These are phyloP conservation scores for Taurulus bubalis DNA, from an alignment of 2,113 vertebrate species.

Conservation along the genomic window DNA sequence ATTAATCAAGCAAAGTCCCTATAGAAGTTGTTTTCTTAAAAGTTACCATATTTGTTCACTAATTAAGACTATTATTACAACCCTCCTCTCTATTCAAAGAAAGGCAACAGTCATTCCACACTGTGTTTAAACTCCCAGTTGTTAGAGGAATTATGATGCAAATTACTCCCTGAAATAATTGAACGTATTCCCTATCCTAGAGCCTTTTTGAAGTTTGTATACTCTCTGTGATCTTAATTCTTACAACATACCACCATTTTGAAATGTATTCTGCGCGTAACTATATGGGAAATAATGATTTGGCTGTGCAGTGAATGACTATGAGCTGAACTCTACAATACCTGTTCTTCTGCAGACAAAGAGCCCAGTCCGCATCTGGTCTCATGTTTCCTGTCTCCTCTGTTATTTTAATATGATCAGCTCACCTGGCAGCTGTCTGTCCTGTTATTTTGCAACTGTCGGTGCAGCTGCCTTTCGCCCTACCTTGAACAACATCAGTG, in stretches of 20 bases:
- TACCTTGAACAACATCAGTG: slow-evolving; percentile 6
- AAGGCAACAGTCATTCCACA: slow-evolving; percentile 25
- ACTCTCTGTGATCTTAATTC: slow-evolving; percentile 47
- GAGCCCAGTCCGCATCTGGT: slow-evolving; percentile 59
- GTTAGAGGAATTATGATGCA: slow-evolving; percentile 49
- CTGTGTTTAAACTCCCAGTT: slow-evolving; percentile 42
- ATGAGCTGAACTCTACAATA: slow-evolving; percentile 47
- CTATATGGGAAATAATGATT: slow-evolving; percentile 32
- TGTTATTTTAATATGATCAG: slow-evolving; percentile 70
- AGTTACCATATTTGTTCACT: slow-evolving; percentile 26
- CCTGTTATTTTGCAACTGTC: slow-evolving; percentile 46
- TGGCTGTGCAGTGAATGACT: slow-evolving; percentile 39
- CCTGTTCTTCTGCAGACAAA: slow-evolving; percentile 65
- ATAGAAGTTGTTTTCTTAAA: slow-evolving; percentile 19
- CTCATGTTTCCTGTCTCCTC: slow-evolving; percentile 68
- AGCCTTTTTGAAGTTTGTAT: slow-evolving; percentile 50
- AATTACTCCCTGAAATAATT: slow-evolving; percentile 58
- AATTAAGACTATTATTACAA: slow-evolving; percentile 39
- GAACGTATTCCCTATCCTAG: slow-evolving; percentile 47
- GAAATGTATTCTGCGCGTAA: slow-evolving; percentile 25
- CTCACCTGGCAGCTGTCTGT: slow-evolving; percentile 64
- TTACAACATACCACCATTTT: slow-evolving; percentile 35
- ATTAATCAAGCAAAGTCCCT: slow-evolving; percentile 33
- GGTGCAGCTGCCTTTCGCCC: slow-evolving; percentile 27
- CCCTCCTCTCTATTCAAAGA: slow-evolving; percentile 35